Evolutionary conservation across 2,888 invertebrate species (phyloP), one percentile per base, ranked within the genome.

Genomic region (Leistus spinibarbis): DNA sequence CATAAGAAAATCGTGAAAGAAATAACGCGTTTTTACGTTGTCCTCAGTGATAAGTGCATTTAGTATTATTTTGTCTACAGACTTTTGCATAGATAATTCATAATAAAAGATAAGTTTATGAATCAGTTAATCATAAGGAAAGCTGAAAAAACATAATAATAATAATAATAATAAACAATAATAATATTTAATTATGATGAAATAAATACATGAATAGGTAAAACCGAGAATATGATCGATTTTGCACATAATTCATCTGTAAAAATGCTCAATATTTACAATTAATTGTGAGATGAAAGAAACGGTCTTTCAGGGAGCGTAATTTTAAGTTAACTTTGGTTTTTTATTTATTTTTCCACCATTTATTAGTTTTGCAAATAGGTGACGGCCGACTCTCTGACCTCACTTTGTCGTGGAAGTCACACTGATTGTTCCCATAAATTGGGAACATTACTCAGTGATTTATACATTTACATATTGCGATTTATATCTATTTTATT

Each of bases 21-120:
- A 40, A 40, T 5, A 40, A 40, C 63, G 16, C 23, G 22, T n/a
- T 63, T 16, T 22, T 22, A 16, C 63, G 24, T 19, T 23, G 17
- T 20, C 24, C n/a, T 22, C 63, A 63, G 63, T 63, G 63, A 63
- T 63, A 22, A 63, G 63, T 63, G 63, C 24, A 23, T 63, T 23
- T 63, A 63, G 63, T 63, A 63, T 63, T 63, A 63, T 63, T 63
- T 19, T 22, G 7, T 22, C 23, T 63, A 63, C 63, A 23, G 20
- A 23, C 20, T 19, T 23, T 63, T 63, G 63, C 63, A 63, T 63
- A 63, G 63, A 16, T 63, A 63, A 60, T 60, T 17, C 60, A 60
- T 60, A 60, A 60, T 17, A 60, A 17, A 60, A 60, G 4, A 19
- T 60, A 60, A 60, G 19, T 10, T 40, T 40, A 40, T 40, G 40